These are phyloP conservation scores for Xylota segnis DNA, from an alignment of 2,888 invertebrate genomes.

Conservation along the genomic window DNA sequence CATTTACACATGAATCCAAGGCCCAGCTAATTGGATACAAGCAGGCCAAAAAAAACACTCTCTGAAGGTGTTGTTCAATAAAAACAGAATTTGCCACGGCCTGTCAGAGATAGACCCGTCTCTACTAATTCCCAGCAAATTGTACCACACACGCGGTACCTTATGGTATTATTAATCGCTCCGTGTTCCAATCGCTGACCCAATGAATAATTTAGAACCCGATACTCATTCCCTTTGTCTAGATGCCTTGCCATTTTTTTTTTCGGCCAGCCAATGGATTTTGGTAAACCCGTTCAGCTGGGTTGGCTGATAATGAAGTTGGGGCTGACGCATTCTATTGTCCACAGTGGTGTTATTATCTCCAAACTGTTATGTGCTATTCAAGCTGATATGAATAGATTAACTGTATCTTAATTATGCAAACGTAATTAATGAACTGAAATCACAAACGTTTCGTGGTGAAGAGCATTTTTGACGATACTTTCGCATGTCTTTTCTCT, in stretches of 20 bases:
- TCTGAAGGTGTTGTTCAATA: too few species aligned
- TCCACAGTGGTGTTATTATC: not conserved
- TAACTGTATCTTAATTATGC: conserved; percentile 22
- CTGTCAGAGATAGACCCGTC: too few species aligned
- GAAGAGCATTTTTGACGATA: not conserved
- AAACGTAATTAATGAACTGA: conserved; percentile 4
- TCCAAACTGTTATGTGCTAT: not conserved
- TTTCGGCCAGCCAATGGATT: not conserved
- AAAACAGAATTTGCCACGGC: too few species aligned
- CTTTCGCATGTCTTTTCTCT: not conserved
- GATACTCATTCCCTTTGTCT: conserved; percentile 7
- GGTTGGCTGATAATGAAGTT: conserved; percentile 20
- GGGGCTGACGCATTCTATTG: conserved; percentile 21
- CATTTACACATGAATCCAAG: too few species aligned
- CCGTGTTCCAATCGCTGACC: not conserved
- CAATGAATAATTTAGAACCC: not conserved
- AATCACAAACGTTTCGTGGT: not conserved
- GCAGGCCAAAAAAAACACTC: too few species aligned
- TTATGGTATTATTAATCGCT: conserved; percentile 1
- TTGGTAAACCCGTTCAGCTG: conserved; percentile 10
- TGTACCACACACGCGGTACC: not conserved
- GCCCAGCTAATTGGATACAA: too few species aligned
- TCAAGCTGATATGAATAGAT: conserved; percentile 19
- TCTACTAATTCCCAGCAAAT: not conserved
- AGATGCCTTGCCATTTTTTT: not conserved